Conservation (phyloP, 1,140 invertebrate species). For the Mactra quadrangularis region DNA sequence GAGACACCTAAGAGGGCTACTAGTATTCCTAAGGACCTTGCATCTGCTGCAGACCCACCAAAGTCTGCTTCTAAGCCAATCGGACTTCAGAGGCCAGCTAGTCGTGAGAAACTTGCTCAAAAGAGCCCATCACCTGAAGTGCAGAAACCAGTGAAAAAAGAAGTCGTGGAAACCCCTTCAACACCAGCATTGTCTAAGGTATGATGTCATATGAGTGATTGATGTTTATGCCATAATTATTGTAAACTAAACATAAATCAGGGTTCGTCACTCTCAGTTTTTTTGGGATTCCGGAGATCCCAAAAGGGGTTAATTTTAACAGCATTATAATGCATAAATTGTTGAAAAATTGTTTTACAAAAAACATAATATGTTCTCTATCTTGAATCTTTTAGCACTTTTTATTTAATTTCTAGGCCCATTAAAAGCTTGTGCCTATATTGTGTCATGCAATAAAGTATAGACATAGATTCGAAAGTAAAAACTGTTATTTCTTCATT, state of each 20-base stretch:
- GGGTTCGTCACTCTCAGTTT: background rate
- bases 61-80: slow-evolving; percentile 6
- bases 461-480: too few species aligned
- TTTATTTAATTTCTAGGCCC: too few species aligned
- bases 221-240: background rate
- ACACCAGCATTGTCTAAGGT: slow-evolving; percentile 3
- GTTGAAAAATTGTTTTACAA: too few species aligned
- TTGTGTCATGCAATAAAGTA: too few species aligned
- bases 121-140: background rate
- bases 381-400: too few species aligned
- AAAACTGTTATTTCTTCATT: too few species aligned
- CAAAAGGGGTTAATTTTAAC: too few species aligned
- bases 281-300: background rate
- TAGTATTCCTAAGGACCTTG: slow-evolving; percentile 65
- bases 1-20: slow-evolving; percentile 67
- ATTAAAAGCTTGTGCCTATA: too few species aligned
- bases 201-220: background rate
- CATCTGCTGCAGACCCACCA: slow-evolving; percentile 47
- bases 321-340: too few species aligned
- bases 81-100: slow-evolving; percentile 23
- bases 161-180: background rate
- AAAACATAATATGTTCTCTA: too few species aligned
- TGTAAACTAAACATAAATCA: background rate
- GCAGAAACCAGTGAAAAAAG: background rate
- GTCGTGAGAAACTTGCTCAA: slow-evolving; percentile 54